Base-by-base conservation (phyloP, 2,888 invertebrate genomes). In the Operophtera brumata region DNA sequence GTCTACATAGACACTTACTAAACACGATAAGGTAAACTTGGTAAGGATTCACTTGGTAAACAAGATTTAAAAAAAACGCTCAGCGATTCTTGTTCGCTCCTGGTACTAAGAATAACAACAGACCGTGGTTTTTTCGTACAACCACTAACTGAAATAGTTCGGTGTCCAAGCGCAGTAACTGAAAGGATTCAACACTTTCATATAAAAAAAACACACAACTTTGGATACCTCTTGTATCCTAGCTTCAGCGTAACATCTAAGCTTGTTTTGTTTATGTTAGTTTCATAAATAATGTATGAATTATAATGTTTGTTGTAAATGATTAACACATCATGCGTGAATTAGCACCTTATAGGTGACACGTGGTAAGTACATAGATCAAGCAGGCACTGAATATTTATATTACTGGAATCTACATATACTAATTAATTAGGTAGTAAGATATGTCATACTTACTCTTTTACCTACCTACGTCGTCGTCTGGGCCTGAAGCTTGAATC, bases 351-450 rank as follows among this genome's bases (percentile, higher is more conserved):
- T n/a, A n/a, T 47, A 34, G 37, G 37, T 10, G 14, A 40, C 51
- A 57, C 48, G 44, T 56, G 44, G 36, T 48, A 52, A 45, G 36
- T 52, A n/a, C n/a, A n/a, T n/a, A 45, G 47, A 52, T 51, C 47
- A 48, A 55, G 44, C 40, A 48, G 9, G 9, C 26, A 37, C 32
- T 52, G 57, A 48, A 57, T 57, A 57, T 52, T 44, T 42, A 57
- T 48, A 40, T 14, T n/a, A 14, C 28, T 52, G 48, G 52, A 52
- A 44, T 36, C 56, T 45, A 32, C 41, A 45, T 41, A 44, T 13
- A 36, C 8, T 30, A 28, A n/a, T 2, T 36, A 26, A n/a, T 2
- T 36, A 26, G 14, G 11, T 40, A 20, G 26, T 36, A 28, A 47
- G 28, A 41, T 52, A 47, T 20, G 14, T 11, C 40, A 42, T 35